Evolutionary conservation across 2,113 vertebrate species (phyloP).

Genomic region (Pituophis catenifer): DNA sequence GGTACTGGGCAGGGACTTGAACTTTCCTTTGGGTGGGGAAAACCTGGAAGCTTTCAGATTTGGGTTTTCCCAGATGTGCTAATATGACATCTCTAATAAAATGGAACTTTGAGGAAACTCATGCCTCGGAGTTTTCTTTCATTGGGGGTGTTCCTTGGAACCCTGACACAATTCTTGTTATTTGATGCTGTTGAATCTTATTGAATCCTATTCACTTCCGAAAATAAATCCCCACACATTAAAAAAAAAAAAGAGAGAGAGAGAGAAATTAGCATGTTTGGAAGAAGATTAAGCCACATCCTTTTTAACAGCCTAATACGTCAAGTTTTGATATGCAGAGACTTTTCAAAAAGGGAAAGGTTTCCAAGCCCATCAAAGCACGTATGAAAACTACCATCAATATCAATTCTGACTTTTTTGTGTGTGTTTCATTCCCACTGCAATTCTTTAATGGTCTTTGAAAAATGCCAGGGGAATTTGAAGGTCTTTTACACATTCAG

Average conservation of each 20-base stretch:
- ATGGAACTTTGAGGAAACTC: too few species aligned
- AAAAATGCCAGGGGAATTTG: neutral
- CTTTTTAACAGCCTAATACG: neutral
- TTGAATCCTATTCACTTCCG: neutral
- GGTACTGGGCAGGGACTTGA: too few species aligned
- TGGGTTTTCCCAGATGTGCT: too few species aligned
- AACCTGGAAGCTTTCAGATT: too few species aligned
- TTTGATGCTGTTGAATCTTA: neutral
- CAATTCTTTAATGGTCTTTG: neutral
- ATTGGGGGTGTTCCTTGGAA: too few species aligned
- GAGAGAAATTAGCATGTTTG: neutral
- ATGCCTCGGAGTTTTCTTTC: too few species aligned
- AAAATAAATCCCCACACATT: neutral
- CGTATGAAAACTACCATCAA: neutral
- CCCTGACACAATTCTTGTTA: too few species aligned
- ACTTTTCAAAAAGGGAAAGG: neutral
- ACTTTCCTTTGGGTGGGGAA: too few species aligned
- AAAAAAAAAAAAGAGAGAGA: neutral
- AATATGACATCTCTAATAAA: too few species aligned
- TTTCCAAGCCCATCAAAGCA: neutral
- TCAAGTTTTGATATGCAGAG: neutral
- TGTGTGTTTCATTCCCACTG: neutral
- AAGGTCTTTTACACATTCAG: neutral
- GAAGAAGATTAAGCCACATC: neutral
- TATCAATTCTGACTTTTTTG: neutral